A percentile compares a stretch with the other conserved stretches of the same genome.
Evolutionary conservation across 2,888 invertebrate species (phyloP).

Genomic region (Polydrusus cervinus): DNA sequence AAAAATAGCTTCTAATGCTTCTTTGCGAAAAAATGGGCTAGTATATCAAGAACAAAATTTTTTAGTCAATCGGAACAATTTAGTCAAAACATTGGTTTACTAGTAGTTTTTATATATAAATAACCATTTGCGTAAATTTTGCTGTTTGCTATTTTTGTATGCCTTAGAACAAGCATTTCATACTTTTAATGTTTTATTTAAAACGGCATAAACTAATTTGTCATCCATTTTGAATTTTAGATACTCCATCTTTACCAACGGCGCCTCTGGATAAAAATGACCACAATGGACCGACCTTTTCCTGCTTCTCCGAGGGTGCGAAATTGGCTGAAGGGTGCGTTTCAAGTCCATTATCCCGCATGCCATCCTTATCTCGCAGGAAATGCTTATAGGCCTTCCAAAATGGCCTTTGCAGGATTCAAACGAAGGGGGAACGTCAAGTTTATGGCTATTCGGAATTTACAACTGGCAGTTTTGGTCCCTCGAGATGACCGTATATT

Average conservation of each 20-base stretch:
- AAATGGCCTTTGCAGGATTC: constrained; percentile 50
- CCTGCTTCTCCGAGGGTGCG: constrained; percentile 7
- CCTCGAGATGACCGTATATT: constrained; percentile 56
- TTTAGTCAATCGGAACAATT: too few species aligned
- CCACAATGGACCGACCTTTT: constrained; percentile 27
- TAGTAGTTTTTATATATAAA: too few species aligned
- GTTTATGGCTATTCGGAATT: constrained; percentile 55
- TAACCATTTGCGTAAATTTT: too few species aligned
- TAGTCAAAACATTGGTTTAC: too few species aligned
- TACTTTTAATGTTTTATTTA: too few species aligned
- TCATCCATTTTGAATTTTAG: constrained; percentile 17
- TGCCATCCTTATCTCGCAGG: constrained; percentile 38
- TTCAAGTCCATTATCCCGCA: constrained; percentile 51
- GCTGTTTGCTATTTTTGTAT: too few species aligned
- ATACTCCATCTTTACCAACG: neutral
- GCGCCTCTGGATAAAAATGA: constrained; percentile 25
- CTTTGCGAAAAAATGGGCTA: too few species aligned
- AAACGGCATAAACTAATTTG: constrained; percentile 13
- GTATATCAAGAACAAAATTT: too few species aligned
- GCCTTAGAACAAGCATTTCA: too few species aligned
- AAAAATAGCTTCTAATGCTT: too few species aligned
- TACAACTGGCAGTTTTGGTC: constrained; percentile 53
- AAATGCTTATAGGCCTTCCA: constrained; percentile 35
- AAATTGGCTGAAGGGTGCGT: constrained; percentile 32
- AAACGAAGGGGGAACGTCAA: constrained; percentile 48